Percentiles rank a stretch among this genome's conserved stretches.
Evolutionary conservation across 2,888 invertebrate species (phyloP).

Genomic region (Acleris sparsana): DNA sequence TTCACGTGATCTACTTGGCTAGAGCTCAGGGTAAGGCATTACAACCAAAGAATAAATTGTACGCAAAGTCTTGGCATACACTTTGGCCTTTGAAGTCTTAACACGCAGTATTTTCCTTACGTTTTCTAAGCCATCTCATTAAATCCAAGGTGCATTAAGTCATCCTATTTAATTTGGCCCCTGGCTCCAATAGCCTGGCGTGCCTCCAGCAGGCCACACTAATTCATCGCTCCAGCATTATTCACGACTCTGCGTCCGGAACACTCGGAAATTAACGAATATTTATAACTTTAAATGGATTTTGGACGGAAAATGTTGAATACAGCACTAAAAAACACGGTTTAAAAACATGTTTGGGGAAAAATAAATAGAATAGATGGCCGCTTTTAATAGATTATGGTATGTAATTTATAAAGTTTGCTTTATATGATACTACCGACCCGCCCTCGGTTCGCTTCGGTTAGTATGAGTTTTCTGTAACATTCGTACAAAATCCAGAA

Average conservation of each 20-base stretch:
- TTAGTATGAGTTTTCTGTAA: too few species aligned
- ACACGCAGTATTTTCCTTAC: not conserved
- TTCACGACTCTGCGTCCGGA: slow-evolving; percentile 51
- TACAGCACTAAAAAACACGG: not conserved
- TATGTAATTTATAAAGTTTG: too few species aligned
- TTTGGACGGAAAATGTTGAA: slow-evolving; percentile 43
- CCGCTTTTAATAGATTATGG: too few species aligned
- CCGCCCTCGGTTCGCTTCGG: too few species aligned
- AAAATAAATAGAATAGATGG: not conserved
- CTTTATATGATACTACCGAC: too few species aligned
- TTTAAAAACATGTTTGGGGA: not conserved
- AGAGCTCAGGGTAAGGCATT: too few species aligned
- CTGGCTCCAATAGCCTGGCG: slow-evolving; percentile 12
- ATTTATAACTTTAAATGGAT: slow-evolving; percentile 54
- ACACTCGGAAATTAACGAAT: slow-evolving; percentile 53
- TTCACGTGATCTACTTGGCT: too few species aligned
- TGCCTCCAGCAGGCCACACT: slow-evolving; percentile 22
- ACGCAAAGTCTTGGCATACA: too few species aligned
- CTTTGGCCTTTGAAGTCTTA: too few species aligned
- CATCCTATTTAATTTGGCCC: slow-evolving; percentile 10
- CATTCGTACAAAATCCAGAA: too few species aligned
- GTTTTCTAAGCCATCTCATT: slow-evolving; percentile 8
- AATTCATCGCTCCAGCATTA: slow-evolving; percentile 44
- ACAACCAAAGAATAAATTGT: too few species aligned
- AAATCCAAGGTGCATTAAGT: slow-evolving; percentile 10